Evolutionary conservation across 2,797 vertebrate genomes (phyloP).

Genomic region (Capromys pilorides): DNA sequence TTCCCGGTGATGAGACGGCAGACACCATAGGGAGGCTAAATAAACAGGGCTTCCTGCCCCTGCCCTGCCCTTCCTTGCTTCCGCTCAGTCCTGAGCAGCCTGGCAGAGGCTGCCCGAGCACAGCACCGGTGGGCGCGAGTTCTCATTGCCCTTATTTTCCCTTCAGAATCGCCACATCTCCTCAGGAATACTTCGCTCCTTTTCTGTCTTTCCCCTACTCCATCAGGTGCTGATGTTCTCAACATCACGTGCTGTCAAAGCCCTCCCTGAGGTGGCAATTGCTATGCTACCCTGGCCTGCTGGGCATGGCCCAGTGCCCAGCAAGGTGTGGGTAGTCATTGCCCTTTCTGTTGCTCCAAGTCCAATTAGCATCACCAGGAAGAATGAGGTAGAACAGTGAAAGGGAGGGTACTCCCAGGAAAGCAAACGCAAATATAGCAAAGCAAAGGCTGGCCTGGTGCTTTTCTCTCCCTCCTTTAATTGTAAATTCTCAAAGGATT

Average conservation of each 20-base stretch:
- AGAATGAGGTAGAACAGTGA: not conserved
- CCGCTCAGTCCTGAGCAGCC: not conserved
- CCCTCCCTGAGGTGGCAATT: not conserved
- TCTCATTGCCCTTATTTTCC: not conserved
- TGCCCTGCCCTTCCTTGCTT: not conserved
- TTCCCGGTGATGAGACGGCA: not conserved
- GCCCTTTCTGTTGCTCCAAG: not conserved
- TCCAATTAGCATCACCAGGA: not conserved
- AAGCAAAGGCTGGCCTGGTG: not conserved
- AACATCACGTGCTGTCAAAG: not conserved
- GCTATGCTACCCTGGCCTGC: not conserved
- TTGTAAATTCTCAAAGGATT: slow-evolving; percentile 39
- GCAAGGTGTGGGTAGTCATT: not conserved
- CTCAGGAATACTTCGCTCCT: not conserved
- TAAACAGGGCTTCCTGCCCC: not conserved
- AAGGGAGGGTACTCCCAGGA: not conserved
- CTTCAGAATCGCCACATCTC: not conserved
- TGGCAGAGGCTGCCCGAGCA: not conserved
- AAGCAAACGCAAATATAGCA: not conserved
- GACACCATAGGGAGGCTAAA: not conserved
- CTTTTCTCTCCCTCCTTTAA: slow-evolving; percentile 45
- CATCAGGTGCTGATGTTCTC: not conserved
- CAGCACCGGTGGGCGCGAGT: not conserved
- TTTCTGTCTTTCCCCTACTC: not conserved
- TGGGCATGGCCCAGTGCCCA: not conserved